Conservation (phyloP, 2,888 invertebrate genomes). For the Galerucella calmariensis region DNA sequence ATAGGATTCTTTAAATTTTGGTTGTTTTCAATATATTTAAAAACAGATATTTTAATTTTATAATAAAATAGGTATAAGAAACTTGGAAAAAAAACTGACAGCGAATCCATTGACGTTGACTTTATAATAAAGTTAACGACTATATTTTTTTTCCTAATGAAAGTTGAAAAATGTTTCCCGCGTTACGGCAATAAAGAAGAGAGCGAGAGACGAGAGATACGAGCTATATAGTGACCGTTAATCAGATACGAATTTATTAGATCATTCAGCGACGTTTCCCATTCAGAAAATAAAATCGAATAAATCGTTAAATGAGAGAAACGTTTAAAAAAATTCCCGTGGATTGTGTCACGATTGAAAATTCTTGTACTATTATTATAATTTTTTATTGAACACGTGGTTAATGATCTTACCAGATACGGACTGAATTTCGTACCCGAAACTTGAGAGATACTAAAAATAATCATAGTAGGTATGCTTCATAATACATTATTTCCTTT, state of each 20-base stretch:
- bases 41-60: no score
- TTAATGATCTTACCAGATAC: constrained; percentile 7
- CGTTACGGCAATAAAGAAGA: constrained; percentile 12
- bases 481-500: no score
- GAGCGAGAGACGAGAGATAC: constrained; percentile 14
- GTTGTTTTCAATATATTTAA: no score
- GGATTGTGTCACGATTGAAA: constrained; percentile 32
- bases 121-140: no score
- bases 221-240: constrained; percentile 34
- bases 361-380: constrained; percentile 28
- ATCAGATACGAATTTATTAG: constrained; percentile 44
- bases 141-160: no score
- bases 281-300: constrained; percentile 38
- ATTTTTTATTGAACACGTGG: constrained; percentile 29
- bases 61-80: no score
- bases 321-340: constrained; percentile 31
- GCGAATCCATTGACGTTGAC: no score
- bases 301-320: constrained; percentile 42
- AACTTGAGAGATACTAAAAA: no score
- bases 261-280: constrained; percentile 36
- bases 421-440: neutral
- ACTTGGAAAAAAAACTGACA: no score
- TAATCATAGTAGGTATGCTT: no score
- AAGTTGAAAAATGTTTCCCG: no score
- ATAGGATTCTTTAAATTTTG: no score